Evolutionary conservation across 2,113 vertebrate species (phyloP), one percentile per base, ranked within the genome.

Genomic region (Macaca mulatta): DNA sequence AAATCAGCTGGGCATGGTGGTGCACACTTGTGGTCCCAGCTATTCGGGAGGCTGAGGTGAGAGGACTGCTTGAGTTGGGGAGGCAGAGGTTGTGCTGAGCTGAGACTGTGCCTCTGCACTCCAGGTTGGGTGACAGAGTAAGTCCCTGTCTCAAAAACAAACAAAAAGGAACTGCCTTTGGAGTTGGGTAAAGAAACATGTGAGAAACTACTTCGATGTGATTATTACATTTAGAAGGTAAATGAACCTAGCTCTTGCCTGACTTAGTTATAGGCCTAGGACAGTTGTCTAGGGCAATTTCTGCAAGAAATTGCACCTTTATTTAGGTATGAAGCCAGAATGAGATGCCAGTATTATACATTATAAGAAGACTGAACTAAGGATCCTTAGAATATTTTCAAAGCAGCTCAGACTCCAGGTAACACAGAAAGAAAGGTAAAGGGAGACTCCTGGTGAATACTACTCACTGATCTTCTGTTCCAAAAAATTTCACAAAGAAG

Each of bases 381-480:
- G 43, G 30, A 72, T 40, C 61, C 87, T 40, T 6, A 94, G 59
- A 90, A 88, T 48, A 94, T 40, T 85, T 38, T 83, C 50, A 77
- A 7, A 67, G 75, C 32, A 93, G 48, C 55, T 96, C 14, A 87
- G 77, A 93, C 81, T 67, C 40, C 64, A 75, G 38, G 25, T 22
- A 85, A 96, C 1, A 13, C 30, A 3, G 69, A 50, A 77, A 93
- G 22, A 48, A n/a, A 75, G 78, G 48, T 4, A 93, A 88, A 23
- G 40, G 12, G 27, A 88, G 79, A 79, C 27, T 64, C 67, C 55
- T 40, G 75, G 61, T 69, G 74, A 94, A 23, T 30, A 80, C 64
- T 98, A 99, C 99, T 99, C 98, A 99, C 99, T 99, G 99, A 98
- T 99, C 99, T 99, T 99, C 99, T 91, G 99, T 99, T 98, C 99